Evolutionary conservation across 1,140 invertebrate species (phyloP).

Genomic region (Stegodyphus mimosarum): DNA sequence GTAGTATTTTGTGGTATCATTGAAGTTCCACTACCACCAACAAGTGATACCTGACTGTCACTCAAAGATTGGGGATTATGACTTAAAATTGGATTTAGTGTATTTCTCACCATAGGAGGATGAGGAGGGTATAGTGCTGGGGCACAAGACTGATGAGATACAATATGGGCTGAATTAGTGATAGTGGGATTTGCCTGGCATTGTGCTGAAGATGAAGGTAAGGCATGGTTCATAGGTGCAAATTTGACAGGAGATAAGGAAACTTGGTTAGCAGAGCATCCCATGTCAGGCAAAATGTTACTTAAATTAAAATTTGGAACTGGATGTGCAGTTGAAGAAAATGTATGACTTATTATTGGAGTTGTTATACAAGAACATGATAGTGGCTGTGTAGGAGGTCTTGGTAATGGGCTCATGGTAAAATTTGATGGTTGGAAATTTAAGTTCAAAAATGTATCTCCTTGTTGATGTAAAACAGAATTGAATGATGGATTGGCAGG

Average conservation of each 20-base stretch:
- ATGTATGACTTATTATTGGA: constrained; percentile 65
- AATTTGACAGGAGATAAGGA: constrained; percentile 70
- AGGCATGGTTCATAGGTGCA: constrained; percentile 66
- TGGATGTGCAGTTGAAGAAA: constrained; percentile 66
- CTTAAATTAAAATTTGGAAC: constrained; percentile 69
- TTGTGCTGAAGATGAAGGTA: constrained; percentile 35
- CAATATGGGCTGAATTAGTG: constrained; percentile 27
- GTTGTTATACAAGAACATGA: constrained; percentile 62
- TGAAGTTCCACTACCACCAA: constrained; percentile 63
- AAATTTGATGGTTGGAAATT: constrained; percentile 68
- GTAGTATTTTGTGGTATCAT: constrained; percentile 66
- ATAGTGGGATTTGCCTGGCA: constrained; percentile 49
- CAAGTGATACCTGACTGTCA: constrained; percentile 61
- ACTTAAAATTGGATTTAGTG: constrained; percentile 65
- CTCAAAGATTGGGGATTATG: constrained; percentile 69
- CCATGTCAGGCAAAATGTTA: constrained; percentile 68
- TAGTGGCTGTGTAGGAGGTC: constrained; percentile 62
- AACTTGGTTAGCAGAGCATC: constrained; percentile 65
- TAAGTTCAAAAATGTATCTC: constrained; percentile 68
- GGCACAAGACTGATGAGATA: constrained; percentile 40
- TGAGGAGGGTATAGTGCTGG: constrained; percentile 62
- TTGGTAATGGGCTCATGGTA: constrained; percentile 67
- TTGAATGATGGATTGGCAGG: constrained; percentile 65
- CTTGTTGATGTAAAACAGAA: constrained; percentile 66
- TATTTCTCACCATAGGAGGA: constrained; percentile 65